A percentile compares a stretch with the other conserved stretches of the same genome.
Evolutionary conservation across 1,140 invertebrate genomes (phyloP).

Genomic region (Drosophila gunungcola): DNA sequence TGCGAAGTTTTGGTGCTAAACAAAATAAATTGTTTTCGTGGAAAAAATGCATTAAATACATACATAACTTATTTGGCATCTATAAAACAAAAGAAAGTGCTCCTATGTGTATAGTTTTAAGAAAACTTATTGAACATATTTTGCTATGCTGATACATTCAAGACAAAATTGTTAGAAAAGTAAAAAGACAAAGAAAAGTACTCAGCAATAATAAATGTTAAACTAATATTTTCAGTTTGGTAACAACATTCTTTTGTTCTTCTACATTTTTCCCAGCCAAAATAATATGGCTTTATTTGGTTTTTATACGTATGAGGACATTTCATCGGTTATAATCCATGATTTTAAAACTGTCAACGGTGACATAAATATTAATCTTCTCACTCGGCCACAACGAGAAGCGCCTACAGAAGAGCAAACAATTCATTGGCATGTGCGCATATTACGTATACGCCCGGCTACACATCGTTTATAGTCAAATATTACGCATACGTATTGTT

Average conservation of each 20-base stretch:
- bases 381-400: constrained; percentile 15
- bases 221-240: too few relatives aligned
- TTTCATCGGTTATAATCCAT: constrained; percentile 18
- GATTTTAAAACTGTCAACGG: constrained; percentile 78
- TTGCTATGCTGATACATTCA: neutral
- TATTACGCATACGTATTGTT: constrained; percentile 80
- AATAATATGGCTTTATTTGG: neutral
- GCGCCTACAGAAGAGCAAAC: constrained; percentile 25
- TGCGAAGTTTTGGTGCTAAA: constrained; percentile 20
- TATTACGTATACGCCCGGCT: constrained; percentile 75
- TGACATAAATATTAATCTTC: constrained; percentile 73
- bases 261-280: neutral
- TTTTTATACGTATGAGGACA: constrained; percentile 5
- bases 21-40: constrained; percentile 17
- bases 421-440: constrained; percentile 51
- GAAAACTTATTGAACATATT: neutral
- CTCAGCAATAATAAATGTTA: too few relatives aligned
- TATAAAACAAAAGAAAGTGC: constrained; percentile 7
- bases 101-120: neutral
- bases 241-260: neutral
- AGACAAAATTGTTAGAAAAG: too few relatives aligned
- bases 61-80: constrained; percentile 25
- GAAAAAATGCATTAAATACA: constrained; percentile 15
- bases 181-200: too few relatives aligned
- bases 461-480: constrained; percentile 61